Evolutionary conservation across 2,888 invertebrate genomes (phyloP).

Genomic region (Malthinus flaveolus): DNA sequence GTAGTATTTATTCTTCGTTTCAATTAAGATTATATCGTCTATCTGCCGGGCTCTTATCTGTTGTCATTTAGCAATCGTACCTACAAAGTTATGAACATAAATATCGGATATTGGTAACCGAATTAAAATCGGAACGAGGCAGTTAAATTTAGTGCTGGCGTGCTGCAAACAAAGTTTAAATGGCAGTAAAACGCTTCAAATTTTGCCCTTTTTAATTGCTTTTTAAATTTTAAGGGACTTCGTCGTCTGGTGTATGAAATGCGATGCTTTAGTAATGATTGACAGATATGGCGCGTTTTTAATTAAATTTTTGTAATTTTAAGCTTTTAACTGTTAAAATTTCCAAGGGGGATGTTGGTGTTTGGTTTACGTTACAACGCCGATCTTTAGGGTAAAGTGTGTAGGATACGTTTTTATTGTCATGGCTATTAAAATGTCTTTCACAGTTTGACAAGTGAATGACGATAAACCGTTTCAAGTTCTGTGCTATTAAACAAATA

Average conservation of each 20-base stretch:
- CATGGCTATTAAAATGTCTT: slow-evolving; percentile 29
- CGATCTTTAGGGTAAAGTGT: slow-evolving; percentile 5
- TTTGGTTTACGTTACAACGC: slow-evolving; percentile 21
- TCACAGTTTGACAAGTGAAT: slow-evolving; percentile 37
- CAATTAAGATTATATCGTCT: slow-evolving; percentile 1
- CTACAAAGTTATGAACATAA: background rate
- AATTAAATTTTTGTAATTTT: slow-evolving; percentile 3
- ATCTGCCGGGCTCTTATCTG: background rate
- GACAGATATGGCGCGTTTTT: background rate
- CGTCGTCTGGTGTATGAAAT: slow-evolving; percentile 10
- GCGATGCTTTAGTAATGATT: slow-evolving; percentile 8
- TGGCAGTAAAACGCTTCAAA: slow-evolving; percentile 2
- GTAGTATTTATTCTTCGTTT: slow-evolving; percentile 1
- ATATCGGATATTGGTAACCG: background rate
- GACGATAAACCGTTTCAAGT: slow-evolving; percentile 28
- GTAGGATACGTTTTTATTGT: slow-evolving; percentile 22
- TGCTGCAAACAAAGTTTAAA: background rate
- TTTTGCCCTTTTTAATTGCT: slow-evolving; percentile 6
- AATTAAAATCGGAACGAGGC: background rate
- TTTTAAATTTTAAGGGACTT: background rate
- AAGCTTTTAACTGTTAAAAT: background rate
- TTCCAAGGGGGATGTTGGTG: background rate
- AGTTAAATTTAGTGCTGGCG: background rate
- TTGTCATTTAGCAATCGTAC: background rate
- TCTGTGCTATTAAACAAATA: slow-evolving; percentile 33